Percentiles rank a stretch among this genome's conserved stretches.
These are phyloP conservation scores for Potamarius usumacintae DNA, from an alignment of 2,113 vertebrate species.

Conservation along the genomic window DNA sequence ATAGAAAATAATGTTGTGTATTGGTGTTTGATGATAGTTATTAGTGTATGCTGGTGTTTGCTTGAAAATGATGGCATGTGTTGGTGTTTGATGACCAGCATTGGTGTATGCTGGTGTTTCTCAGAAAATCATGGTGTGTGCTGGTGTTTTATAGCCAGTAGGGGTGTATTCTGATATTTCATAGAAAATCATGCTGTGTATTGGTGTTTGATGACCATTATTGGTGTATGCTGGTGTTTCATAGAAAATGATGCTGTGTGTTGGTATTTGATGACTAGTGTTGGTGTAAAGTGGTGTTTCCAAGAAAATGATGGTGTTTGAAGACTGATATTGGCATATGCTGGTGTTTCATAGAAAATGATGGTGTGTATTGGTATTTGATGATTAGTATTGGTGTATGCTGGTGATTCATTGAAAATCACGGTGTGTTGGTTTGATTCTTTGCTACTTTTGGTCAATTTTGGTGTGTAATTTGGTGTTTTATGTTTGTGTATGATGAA, in stretches of 20 bases:
- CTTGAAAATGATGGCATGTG: not conserved
- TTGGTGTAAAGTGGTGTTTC: not conserved
- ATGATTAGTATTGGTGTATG: not conserved
- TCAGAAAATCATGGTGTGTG: too few relatives aligned
- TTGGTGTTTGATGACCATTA: too few relatives aligned
- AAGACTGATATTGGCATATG: not conserved
- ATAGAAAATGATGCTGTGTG: not conserved
- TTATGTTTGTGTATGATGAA: not conserved
- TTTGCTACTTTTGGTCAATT: not conserved
- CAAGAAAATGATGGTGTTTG: not conserved
- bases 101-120: not conserved
- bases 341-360: not conserved
- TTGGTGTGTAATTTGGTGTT: not conserved
- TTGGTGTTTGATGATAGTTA: too few relatives aligned
- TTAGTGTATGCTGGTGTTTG: too few relatives aligned
- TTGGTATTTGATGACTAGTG: not conserved
- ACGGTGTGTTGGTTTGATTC: not conserved
- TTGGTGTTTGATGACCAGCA: not conserved
- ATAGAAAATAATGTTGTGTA: not conserved
- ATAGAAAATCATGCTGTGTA: not conserved
- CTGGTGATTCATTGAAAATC: not conserved
- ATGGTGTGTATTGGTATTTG: not conserved
- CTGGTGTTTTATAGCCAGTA: too few relatives aligned
- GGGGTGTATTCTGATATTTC: too few relatives aligned
- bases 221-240: not conserved